Evolutionary conservation across 2,888 invertebrate genomes (phyloP), one percentile per base, ranked within the genome.

Genomic region (Sthenelais limicola): DNA sequence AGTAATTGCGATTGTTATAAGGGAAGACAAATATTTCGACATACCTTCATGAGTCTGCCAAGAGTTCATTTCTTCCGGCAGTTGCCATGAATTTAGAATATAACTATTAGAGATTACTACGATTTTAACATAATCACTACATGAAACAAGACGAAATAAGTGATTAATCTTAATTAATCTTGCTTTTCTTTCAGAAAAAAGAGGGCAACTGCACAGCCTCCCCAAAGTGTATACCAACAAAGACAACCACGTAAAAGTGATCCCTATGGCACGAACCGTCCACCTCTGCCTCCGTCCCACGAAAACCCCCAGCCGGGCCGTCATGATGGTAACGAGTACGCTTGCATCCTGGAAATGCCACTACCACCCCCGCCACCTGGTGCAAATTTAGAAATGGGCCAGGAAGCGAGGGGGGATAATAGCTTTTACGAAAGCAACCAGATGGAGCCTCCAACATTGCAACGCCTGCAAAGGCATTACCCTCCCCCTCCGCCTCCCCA

Each of bases 241-340:
- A 35, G 62, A 1, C 62, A 62, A 43, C 62, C 62, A 12, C 62
- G 62, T 24, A 62, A 62, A 43, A 62, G 62, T 43, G 62, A 62
- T 43, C 62, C 62, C 62, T 62, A 62, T 21, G 62, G 38, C 38
- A 35, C 35, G 38, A 43, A 43, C 1, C 15, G 24, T 35, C 62
- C 35, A 62, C 62, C 62, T 24, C 26, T 24, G 35, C 62, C 62
- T 7, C 24, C 38, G 1, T 9, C 62, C 21, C 38, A n/a, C 12
- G 38, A 62, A 62, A 62, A 62, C 62, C 62, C 62, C 3, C 62
- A 62, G 62, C 62, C 43, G 62, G 62, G 4, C 24, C 62, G 62
- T 62, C 62, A 62, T 62, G 70, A 70, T 35, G 70, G 70, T 26
- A 70, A 70, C 28, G 70, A 70, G 54, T 70, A 70, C 43, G 70